Evolutionary conservation across 2,888 invertebrate species (phyloP), one percentile per base, ranked within the genome.

Genomic region (Netelia inedita): DNA sequence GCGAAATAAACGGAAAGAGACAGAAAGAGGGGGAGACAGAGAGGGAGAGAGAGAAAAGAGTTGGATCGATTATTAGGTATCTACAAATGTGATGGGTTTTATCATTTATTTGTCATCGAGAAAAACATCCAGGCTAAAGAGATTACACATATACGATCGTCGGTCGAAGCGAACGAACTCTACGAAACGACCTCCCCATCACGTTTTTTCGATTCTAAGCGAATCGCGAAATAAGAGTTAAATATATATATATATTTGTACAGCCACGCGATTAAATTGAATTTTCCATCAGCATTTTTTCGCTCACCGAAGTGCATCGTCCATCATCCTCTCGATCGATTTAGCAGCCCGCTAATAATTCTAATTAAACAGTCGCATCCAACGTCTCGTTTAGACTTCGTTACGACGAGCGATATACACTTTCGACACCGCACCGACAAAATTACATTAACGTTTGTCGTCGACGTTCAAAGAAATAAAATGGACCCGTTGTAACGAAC

Each of bases 11-110:
- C 19, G 28, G 50, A 21, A 46, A 41, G 28, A 46, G 14, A 23
- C 1, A 72, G 50, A 57, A 53, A 41, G 65, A 46, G 28, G 2
- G 41, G 19, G 11, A n/a, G 68, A 72, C 41, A 55, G 16, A 43
- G 57, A 57, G 57, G 41, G 16, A 55, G 53, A 50, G 23, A 85
- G 61, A 69, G 43, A 57, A 66, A 79, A 23, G 23, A 23, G 23
- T 23, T 59, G 55, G 43, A 68, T 68, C 57, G 57, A 79, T 35
- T 71, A 69, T 69, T 50, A n/a, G n/a, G n/a, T n/a, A 21, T 41
- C 16, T 55, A 75, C 68, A 76, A 68, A 68, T 76, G 41, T 61
- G 69, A 78, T 69, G 69, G 61, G 69, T 78, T 78, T 46, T 57
- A 57, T 57, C 3, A 19, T 46, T 14, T 14, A 46, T 46, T 46